Evolutionary conservation across 2,888 invertebrate genomes (phyloP).

Genomic region (Mesorhabditis spiculigera): DNA sequence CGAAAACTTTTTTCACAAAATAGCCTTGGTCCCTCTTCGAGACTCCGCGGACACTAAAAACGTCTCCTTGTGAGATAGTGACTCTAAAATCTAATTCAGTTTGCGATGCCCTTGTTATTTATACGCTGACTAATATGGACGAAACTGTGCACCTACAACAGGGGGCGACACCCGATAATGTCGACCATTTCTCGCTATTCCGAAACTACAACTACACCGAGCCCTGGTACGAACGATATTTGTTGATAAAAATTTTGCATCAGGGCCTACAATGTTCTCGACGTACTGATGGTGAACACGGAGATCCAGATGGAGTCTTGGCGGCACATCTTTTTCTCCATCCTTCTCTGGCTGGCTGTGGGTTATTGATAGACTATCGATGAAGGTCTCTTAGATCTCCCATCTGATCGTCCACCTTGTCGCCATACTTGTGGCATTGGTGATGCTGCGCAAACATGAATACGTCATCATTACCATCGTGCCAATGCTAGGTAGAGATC

Average conservation of each 20-base stretch:
- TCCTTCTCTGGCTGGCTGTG: conserved; percentile 46
- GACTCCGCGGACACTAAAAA: too few species aligned
- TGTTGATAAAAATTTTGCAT: conserved; percentile 5
- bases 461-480: conserved; percentile 33
- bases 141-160: neutral
- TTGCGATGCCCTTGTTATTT: too few species aligned
- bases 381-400: neutral
- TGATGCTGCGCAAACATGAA: conserved; percentile 44
- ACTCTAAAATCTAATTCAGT: too few species aligned
- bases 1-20: too few species aligned
- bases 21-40: too few species aligned
- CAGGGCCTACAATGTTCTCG: conserved; percentile 22
- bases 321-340: conserved; percentile 43
- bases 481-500: conserved; percentile 26
- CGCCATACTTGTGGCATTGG: conserved; percentile 35
- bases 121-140: too few species aligned
- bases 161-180: neutral
- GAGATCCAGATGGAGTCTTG: conserved; percentile 32
- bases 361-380: neutral
- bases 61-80: too few species aligned
- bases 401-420: conserved; percentile 28
- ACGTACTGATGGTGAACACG: conserved; percentile 29
- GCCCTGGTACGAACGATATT: neutral
- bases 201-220: neutral
- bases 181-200: neutral